Conservation (phyloP, 2,797 vertebrate genomes). For the Gobionotothen gibberifrons region DNA sequence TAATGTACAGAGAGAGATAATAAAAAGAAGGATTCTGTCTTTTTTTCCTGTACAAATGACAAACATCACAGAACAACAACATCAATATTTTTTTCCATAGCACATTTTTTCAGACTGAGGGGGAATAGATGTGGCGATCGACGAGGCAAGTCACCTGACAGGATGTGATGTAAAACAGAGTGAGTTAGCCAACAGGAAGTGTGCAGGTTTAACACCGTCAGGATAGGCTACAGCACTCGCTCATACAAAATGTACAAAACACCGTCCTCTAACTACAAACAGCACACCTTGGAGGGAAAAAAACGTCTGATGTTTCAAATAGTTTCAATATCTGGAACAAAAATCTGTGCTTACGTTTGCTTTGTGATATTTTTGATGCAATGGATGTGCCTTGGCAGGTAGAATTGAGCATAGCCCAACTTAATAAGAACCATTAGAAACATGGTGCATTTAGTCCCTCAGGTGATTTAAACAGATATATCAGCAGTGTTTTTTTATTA, state of each 20-base stretch:
- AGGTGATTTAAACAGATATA: conserved; percentile 69
- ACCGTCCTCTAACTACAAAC: conserved; percentile 95
- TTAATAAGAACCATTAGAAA: conserved; percentile 67
- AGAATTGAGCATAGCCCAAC: conserved; percentile 54
- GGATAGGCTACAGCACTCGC: conserved; percentile 95
- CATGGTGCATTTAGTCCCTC: conserved; percentile 81
- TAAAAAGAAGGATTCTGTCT: conserved; percentile 82
- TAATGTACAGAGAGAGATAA: conserved; percentile 87
- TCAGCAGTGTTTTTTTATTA: conserved; percentile 60
- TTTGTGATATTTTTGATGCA: conserved; percentile 37
- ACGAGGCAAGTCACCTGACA: conserved; percentile 73
- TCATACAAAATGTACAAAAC: conserved; percentile 99
- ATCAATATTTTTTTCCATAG: conserved; percentile 82
- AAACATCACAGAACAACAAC: conserved; percentile 97
- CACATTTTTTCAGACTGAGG: conserved; percentile 69
- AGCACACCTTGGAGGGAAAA: conserved; percentile 76
- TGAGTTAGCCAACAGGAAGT: conserved; percentile 89
- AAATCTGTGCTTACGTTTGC: conserved; percentile 72
- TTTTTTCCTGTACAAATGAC: conserved; percentile 94
- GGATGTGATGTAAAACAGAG: conserved; percentile 80
- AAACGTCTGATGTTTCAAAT: conserved; percentile 64
- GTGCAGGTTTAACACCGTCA: conserved; percentile 89
- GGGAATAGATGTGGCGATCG: conserved; percentile 54
- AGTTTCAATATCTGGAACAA: conserved; percentile 58
- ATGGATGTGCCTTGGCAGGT: conserved; percentile 48